Conservation (phyloP, 2,113 vertebrate genomes). For the Ancistrus triradiatus region DNA sequence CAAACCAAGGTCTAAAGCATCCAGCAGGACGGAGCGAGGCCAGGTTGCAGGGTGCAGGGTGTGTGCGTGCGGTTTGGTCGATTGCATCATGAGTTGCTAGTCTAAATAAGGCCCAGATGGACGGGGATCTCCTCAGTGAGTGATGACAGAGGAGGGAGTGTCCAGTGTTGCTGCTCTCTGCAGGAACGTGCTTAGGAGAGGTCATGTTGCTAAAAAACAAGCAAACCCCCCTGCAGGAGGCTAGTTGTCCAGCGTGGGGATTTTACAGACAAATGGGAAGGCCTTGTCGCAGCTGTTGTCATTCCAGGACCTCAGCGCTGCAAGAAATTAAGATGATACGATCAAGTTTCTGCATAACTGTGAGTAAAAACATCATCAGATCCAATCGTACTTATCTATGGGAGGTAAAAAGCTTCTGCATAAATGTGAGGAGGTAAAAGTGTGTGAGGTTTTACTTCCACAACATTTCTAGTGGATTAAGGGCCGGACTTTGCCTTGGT, state of each 20-base stretch:
- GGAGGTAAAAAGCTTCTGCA: too few species aligned
- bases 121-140: not conserved
- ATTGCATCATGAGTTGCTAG: constrained; percentile 11
- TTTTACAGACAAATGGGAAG: constrained; percentile 81
- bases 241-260: constrained; percentile 62
- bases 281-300: constrained; percentile 71
- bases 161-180: not conserved
- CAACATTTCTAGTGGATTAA: too few species aligned
- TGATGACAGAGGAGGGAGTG: not conserved
- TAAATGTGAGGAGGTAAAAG: too few species aligned
- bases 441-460: too few species aligned
- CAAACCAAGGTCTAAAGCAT: too few species aligned
- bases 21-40: not conserved
- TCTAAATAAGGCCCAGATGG: constrained; percentile 35
- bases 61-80: constrained; percentile 9
- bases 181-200: not conserved
- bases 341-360: too few species aligned
- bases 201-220: not conserved
- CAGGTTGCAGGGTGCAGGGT: not conserved
- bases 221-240: not conserved
- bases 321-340: constrained; percentile 12
- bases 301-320: constrained; percentile 78
- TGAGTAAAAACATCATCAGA: too few species aligned
- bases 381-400: too few species aligned
- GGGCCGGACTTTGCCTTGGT: too few species aligned